Conservation (phyloP, 2,113 vertebrate genomes). For the Mola mola region DNA sequence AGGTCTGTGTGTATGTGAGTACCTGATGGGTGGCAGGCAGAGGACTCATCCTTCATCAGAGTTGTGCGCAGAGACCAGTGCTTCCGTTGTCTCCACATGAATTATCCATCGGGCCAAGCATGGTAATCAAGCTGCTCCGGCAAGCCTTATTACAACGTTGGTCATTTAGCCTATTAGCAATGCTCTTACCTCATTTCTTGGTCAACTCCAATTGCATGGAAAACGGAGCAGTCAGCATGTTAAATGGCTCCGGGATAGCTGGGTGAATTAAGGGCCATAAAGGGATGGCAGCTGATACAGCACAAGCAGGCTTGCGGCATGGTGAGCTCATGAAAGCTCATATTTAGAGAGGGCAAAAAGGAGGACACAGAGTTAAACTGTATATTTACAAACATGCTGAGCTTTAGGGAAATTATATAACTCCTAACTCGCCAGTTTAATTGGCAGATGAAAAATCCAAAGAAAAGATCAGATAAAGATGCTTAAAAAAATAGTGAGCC, state of each 20-base stretch:
- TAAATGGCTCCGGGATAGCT: slow-evolving; percentile 63
- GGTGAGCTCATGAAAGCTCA: slow-evolving; percentile 64
- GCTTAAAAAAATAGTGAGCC: too few species aligned
- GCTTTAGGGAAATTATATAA: slow-evolving; percentile 29
- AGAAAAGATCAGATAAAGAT: slow-evolving; percentile 16
- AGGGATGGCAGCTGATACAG: slow-evolving; percentile 62
- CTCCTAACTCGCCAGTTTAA: slow-evolving; percentile 8
- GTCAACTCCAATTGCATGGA: slow-evolving; percentile 79
- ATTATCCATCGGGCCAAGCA: slow-evolving; percentile 75
- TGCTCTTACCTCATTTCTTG: slow-evolving; percentile 80
- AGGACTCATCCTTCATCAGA: slow-evolving; percentile 51
- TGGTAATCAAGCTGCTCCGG: slow-evolving; percentile 75
- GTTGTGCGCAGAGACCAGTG: slow-evolving; percentile 56
- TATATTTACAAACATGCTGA: slow-evolving; percentile 36
- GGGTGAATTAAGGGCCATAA: slow-evolving; percentile 67
- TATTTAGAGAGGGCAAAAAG: slow-evolving; percentile 44
- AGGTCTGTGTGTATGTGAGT: slow-evolving; percentile 2
- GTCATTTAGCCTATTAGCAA: slow-evolving; percentile 78
- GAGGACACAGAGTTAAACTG: slow-evolving; percentile 14
- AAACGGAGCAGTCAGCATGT: slow-evolving; percentile 77
- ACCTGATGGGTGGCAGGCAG: slow-evolving; percentile 37
- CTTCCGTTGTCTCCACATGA: slow-evolving; percentile 78
- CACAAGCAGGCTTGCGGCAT: slow-evolving; percentile 25
- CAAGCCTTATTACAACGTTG: slow-evolving; percentile 67
- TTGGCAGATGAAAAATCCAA: neutral